Percentiles rank a stretch among this genome's conserved stretches.
These are phyloP conservation scores for Myodes glareolus DNA, from an alignment of 2,113 vertebrate genomes.

Conservation along the genomic window DNA sequence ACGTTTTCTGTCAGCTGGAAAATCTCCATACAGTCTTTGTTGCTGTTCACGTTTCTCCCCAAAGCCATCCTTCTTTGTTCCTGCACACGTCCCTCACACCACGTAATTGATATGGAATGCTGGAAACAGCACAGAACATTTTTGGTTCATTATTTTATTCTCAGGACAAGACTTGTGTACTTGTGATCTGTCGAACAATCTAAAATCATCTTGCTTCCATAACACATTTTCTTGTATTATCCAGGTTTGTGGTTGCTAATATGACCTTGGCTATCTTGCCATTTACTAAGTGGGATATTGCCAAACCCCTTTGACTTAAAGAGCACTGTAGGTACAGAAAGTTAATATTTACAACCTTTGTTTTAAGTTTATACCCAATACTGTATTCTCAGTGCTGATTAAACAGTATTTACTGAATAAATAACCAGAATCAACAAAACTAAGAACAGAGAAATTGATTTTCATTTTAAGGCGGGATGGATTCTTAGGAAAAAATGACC, in stretches of 20 bases:
- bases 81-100: not conserved
- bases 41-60: not conserved
- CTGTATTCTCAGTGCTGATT: not conserved
- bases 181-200: not conserved
- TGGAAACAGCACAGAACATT: not conserved
- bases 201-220: not conserved
- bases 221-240: not conserved
- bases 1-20: not conserved
- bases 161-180: not conserved
- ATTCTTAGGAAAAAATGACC: not conserved
- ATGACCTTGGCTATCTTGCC: not conserved
- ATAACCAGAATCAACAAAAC: not conserved
- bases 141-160: constrained; percentile 23
- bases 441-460: not conserved
- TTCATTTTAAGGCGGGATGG: not conserved
- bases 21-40: not conserved
- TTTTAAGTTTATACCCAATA: not conserved
- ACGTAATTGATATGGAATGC: not conserved
- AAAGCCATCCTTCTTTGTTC: not conserved
- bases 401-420: not conserved
- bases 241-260: not conserved
- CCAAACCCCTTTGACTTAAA: not conserved
- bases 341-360: not conserved
- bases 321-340: not conserved
- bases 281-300: not conserved